Conservation (phyloP, 2,888 invertebrate genomes). For the Oscheius onirici region DNA sequence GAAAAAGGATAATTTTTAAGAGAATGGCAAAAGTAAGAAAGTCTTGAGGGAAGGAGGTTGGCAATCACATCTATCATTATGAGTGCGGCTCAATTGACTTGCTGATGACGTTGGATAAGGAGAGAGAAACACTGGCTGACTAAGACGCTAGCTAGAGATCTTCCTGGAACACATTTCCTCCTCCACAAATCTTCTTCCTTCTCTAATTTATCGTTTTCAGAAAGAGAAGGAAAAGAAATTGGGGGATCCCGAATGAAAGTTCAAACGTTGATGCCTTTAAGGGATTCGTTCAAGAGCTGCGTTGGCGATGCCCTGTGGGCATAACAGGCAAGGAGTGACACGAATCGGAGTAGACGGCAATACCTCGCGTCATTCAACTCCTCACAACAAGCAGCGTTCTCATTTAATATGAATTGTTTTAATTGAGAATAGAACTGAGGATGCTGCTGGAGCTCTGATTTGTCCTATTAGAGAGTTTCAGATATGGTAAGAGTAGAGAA, state of each 20-base stretch:
- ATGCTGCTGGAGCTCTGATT: not conserved
- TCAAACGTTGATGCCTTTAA: constrained; percentile 5
- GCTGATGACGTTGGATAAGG: constrained; percentile 10
- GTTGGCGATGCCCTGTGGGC: constrained; percentile 26
- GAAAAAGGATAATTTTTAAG: not conserved
- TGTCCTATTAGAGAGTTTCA: too few species aligned
- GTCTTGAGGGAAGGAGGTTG: constrained; percentile 11
- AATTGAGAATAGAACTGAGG: not conserved
- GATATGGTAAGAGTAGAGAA: too few species aligned
- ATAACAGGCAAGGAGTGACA: constrained; percentile 20
- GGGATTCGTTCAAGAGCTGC: not conserved
- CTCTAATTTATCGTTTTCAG: not conserved
- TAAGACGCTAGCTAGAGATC: not conserved
- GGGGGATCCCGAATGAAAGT: too few species aligned
- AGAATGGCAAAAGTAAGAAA: not conserved
- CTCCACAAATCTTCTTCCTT: not conserved
- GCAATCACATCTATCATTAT: constrained; percentile 28
- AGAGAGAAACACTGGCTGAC: constrained; percentile 10
- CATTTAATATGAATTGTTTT: constrained; percentile 28
- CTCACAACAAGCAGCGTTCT: constrained; percentile 29
- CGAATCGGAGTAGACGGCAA: constrained; percentile 29
- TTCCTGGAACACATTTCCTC: not conserved
- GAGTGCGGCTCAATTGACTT: constrained; percentile 22
- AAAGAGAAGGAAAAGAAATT: too few species aligned
- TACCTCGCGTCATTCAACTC: constrained; percentile 22